Evolutionary conservation across 2,113 vertebrate genomes (phyloP), one percentile per base, ranked within the genome.

Genomic region (Genyomyrus donnyi): DNA sequence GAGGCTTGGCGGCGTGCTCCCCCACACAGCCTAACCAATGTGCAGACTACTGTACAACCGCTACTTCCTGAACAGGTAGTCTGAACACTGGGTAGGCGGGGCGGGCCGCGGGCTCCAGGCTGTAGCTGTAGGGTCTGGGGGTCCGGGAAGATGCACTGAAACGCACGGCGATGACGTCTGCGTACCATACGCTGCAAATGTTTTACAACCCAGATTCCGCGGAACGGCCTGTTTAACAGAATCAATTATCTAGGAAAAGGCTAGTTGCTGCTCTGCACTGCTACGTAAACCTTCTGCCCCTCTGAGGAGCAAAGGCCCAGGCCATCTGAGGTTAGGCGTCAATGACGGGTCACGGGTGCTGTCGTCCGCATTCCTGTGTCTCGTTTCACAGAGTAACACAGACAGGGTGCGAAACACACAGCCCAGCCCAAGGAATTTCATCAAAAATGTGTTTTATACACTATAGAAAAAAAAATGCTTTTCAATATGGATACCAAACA

Each of bases 31-130:
- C 98, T 99, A 99, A 98, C 98, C 98, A 99, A 99, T 99, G 98
- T 99, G 98, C 98, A 98, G 98, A 99, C 98, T 99, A 99, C 98
- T 99, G 98, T 99, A 98, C 98, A 98, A 98, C 97, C 96, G 96
- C 95, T 96, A 98, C 97, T 97, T 98, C 98, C 98, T 99, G 98
- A 99, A 99, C 98, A 99, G 98, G 98, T 99, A 99, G 98, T 99
- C 98, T 99, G 98, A 99, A 99, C 98, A 99, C 98, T 99, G 98
- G 98, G 98, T 96, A 98, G 98, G 97, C 98, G 97, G 97, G 97
- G 96, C 95, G 97, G 97, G 98, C 92, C 92, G 83, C 39, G 90
- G 90, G 31, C 15, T 87, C 85, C 85, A 5, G 53, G 62, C 87
- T 49, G 35, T 42, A 62, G 39, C 17, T 42, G 52, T 19, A 56